These are phyloP conservation scores for Pygoscelis adeliae DNA, from an alignment of 2,113 vertebrate species.

Conservation along the genomic window DNA sequence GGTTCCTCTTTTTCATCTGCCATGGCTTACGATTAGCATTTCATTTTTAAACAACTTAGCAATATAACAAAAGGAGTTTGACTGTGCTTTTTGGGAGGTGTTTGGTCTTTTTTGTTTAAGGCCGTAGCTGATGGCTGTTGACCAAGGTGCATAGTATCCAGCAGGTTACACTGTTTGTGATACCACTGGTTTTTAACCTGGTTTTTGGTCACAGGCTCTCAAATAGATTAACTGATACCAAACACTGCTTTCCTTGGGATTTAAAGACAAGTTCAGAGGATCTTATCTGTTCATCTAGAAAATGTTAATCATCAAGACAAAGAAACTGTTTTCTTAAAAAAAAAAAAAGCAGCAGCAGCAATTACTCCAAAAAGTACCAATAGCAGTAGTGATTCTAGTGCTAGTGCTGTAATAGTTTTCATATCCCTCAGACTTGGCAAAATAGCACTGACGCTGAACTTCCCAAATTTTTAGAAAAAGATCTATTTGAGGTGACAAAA, in stretches of 20 bases:
- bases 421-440: neutral
- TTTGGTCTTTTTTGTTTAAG: neutral
- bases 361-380: neutral
- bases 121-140: neutral
- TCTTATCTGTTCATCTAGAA: neutral
- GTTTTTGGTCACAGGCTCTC: neutral
- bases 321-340: neutral
- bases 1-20: neutral
- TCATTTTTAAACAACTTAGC: neutral
- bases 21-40: neutral
- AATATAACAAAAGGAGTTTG: neutral
- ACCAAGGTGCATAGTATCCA: neutral
- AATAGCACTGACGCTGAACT: neutral
- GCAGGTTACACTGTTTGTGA: neutral
- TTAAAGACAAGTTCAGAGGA: neutral
- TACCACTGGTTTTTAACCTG: rapidly evolving
- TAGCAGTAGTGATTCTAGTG: neutral
- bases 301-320: neutral
- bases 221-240: neutral
- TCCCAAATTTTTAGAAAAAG: neutral
- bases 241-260: neutral
- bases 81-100: neutral
- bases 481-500: neutral
- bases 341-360: neutral
- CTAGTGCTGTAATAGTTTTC: neutral